These are phyloP conservation scores for Zygaena filipendulae DNA, from an alignment of 2,888 invertebrate species.

Conservation along the genomic window DNA sequence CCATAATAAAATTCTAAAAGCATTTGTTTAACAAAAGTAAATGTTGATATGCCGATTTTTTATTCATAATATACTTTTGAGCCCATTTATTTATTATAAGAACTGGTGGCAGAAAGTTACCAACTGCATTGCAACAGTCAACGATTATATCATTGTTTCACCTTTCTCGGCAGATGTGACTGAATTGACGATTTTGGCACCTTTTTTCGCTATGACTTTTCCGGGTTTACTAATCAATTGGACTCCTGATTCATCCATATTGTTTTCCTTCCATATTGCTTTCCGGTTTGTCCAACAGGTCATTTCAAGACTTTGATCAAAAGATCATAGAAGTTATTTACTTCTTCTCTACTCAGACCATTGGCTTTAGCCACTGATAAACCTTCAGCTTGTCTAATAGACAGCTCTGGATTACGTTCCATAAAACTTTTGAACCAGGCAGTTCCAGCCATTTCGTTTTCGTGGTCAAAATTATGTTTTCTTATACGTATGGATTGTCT, in stretches of 20 bases:
- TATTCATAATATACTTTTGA: too few species aligned
- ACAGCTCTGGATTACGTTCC: conserved; percentile 7
- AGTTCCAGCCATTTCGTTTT: conserved; percentile 20
- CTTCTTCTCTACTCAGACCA: conserved; percentile 5
- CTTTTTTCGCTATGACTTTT: too few species aligned
- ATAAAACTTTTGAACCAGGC: conserved; percentile 19
- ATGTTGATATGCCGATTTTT: too few species aligned
- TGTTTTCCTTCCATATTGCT: conserved; percentile 31
- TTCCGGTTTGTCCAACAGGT: conserved; percentile 21
- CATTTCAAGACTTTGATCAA: conserved; percentile 17
- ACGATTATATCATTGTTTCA: too few species aligned
- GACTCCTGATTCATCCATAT: conserved; percentile 35
- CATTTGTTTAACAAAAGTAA: too few species aligned
- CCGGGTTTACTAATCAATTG: too few species aligned
- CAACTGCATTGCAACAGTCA: too few species aligned
- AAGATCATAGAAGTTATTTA: conserved; percentile 18
- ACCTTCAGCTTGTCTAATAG: conserved; percentile 15
- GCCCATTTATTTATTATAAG: too few species aligned
- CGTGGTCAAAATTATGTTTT: conserved; percentile 21
- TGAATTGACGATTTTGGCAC: too few species aligned
- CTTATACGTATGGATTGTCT: conserved; percentile 17
- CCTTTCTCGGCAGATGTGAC: too few species aligned
- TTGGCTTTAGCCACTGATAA: conserved; percentile 5
- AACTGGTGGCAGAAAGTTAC: too few species aligned
- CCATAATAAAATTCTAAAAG: too few species aligned